These are phyloP conservation scores for Psittacula derbiana DNA, from an alignment of 2,797 vertebrate species.

Conservation along the genomic window DNA sequence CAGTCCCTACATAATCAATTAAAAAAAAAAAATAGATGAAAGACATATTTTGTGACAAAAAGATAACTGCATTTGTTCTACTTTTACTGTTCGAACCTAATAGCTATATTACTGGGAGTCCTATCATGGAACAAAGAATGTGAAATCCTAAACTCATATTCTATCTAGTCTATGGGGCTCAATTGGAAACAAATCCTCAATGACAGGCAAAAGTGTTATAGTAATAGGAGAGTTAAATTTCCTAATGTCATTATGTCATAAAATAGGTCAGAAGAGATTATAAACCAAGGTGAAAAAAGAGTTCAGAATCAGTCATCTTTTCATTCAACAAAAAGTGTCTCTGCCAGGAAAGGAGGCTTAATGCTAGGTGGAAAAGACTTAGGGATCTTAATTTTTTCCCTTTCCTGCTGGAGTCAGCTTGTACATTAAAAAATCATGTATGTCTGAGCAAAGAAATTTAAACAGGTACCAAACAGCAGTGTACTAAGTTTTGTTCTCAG, in stretches of 20 bases:
- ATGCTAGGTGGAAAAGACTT: neutral
- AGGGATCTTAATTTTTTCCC: neutral
- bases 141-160: neutral
- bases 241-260: neutral
- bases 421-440: rapidly evolving
- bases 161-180: neutral
- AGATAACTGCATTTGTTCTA: neutral
- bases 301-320: neutral
- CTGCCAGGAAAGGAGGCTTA: neutral
- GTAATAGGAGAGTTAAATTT: neutral
- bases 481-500: neutral
- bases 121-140: neutral
- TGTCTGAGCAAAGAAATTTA: neutral
- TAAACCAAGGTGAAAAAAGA: neutral
- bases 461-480: neutral
- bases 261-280: neutral
- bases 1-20: neutral
- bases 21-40: neutral
- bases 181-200: neutral
- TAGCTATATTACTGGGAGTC: neutral
- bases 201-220: neutral
- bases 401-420: neutral
- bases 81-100: neutral
- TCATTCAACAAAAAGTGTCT: neutral
- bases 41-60: neutral